Evolutionary conservation across 2,113 vertebrate species (phyloP).

Genomic region (Hippocampus barbouri): DNA sequence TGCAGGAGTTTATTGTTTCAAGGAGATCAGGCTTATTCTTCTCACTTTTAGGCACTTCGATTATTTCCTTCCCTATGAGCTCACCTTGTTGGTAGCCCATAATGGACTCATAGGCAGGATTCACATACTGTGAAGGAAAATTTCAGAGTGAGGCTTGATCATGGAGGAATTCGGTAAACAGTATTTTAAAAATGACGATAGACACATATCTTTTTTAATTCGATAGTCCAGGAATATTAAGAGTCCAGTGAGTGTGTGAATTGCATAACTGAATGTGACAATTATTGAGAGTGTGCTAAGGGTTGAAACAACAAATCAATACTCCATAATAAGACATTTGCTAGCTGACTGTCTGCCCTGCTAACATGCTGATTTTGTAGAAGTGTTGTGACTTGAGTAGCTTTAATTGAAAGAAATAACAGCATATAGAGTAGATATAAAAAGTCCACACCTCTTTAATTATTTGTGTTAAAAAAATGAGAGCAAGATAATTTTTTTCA

Average conservation of each 20-base stretch:
- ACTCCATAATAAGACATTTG: too few species aligned
- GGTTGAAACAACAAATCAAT: too few species aligned
- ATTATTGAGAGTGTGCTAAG: too few species aligned
- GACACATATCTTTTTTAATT: too few species aligned
- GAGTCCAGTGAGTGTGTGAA: too few species aligned
- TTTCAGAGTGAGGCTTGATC: constrained; percentile 16
- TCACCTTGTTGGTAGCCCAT: constrained; percentile 95
- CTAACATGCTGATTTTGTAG: too few species aligned
- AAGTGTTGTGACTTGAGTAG: too few species aligned
- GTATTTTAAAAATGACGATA: neutral
- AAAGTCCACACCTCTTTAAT: too few species aligned
- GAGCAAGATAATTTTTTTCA: too few species aligned
- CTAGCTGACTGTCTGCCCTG: too few species aligned
- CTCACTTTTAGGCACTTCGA: constrained; percentile 94
- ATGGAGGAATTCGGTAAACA: neutral
- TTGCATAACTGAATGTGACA: neutral
- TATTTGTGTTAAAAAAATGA: too few species aligned
- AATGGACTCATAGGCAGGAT: constrained; percentile 90
- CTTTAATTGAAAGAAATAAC: neutral
- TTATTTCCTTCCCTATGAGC: constrained; percentile 90
- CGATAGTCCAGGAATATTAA: too few species aligned
- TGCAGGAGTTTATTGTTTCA: constrained; percentile 91
- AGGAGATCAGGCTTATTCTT: constrained; percentile 94
- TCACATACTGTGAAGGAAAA: constrained; percentile 82
- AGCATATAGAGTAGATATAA: neutral